These are phyloP conservation scores for Anolis carolinensis DNA, from an alignment of 2,113 vertebrate species.

Conservation along the genomic window DNA sequence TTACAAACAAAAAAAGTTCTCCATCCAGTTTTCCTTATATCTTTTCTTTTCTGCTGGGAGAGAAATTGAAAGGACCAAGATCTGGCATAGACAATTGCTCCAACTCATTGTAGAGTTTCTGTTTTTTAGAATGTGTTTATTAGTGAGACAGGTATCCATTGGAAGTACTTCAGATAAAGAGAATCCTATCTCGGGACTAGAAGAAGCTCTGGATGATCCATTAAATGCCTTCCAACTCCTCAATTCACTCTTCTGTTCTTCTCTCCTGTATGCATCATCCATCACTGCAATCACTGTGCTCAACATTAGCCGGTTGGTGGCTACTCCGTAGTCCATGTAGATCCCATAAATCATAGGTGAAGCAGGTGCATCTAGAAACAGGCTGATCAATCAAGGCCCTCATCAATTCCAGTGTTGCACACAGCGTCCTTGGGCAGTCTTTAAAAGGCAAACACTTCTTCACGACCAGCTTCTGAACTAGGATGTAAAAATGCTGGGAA, in stretches of 20 bases:
- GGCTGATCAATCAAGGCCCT: conserved; percentile 30
- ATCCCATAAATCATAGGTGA: conserved; percentile 12
- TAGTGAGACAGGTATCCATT: background rate
- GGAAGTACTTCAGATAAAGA: background rate
- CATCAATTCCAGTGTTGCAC: conserved; percentile 23
- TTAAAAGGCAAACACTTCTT: conserved; percentile 29
- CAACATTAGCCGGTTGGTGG: conserved; percentile 40
- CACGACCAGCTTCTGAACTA: conserved; percentile 27
- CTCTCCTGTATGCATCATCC: conserved; percentile 35
- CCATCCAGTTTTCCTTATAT: no score
- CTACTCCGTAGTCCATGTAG: conserved; percentile 9
- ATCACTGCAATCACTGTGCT: conserved; percentile 23
- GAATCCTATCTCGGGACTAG: background rate
- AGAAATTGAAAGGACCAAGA: background rate
- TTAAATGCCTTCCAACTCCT: background rate
- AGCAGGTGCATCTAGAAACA: conserved; percentile 24
- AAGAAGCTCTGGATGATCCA: background rate
- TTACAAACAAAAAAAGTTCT: background rate
- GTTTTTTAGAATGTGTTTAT: background rate
- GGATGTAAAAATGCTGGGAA: conserved; percentile 29
- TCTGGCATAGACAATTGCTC: background rate
- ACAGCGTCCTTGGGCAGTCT: conserved; percentile 19
- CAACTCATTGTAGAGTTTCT: background rate
- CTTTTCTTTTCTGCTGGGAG: background rate
- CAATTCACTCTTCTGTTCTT: conserved; percentile 17